phyloP scores from a whole-genome alignment of 92 coral and sea anemone genomes.

The Porites evermanni region DNA sequence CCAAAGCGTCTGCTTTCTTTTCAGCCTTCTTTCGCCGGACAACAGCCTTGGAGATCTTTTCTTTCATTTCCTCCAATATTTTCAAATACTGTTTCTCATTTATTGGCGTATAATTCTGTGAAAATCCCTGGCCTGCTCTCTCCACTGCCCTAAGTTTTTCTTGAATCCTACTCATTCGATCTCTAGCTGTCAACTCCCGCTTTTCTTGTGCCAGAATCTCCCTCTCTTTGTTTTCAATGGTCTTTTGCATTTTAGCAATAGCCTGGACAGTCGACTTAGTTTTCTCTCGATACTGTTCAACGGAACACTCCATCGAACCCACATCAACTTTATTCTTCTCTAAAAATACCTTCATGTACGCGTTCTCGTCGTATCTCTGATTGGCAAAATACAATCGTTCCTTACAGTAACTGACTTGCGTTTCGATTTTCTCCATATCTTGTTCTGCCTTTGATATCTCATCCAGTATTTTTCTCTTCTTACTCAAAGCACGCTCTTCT shows the following conservation, averaged over 20 bases:
- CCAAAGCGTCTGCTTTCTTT: slow-evolving; percentile 48
- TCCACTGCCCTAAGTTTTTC: slow-evolving; percentile 62
- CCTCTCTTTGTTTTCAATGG: slow-evolving; percentile 44
- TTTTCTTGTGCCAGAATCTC: slow-evolving; percentile 48
- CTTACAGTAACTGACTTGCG: slow-evolving; percentile 47
- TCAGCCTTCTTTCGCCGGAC: slow-evolving; percentile 41
- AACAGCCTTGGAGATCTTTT: slow-evolving; percentile 33
- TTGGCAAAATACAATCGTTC: slow-evolving; percentile 59
- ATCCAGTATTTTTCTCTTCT: slow-evolving; percentile 61
- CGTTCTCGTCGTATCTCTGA: slow-evolving; percentile 62
- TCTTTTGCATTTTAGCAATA: slow-evolving; percentile 51
- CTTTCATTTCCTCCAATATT: slow-evolving; percentile 21
- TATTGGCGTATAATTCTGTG: slow-evolving; percentile 56
- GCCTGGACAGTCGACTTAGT: slow-evolving; percentile 28
- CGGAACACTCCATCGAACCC: slow-evolving; percentile 42
- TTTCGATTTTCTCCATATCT: slow-evolving; percentile 58
- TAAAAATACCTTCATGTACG: slow-evolving; percentile 48
- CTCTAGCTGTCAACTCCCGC: slow-evolving; percentile 46
- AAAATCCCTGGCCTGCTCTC: slow-evolving; percentile 25
- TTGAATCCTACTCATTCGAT: slow-evolving; percentile 36
- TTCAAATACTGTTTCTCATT: slow-evolving; percentile 55
- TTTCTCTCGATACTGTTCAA: slow-evolving; percentile 29
- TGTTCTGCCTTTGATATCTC: slow-evolving; percentile 59
- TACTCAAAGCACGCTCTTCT: slow-evolving; percentile 56
- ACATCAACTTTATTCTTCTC: slow-evolving; percentile 66